Evolutionary conservation across 2,113 vertebrate species (phyloP).

Genomic region (Charadrius vociferus): DNA sequence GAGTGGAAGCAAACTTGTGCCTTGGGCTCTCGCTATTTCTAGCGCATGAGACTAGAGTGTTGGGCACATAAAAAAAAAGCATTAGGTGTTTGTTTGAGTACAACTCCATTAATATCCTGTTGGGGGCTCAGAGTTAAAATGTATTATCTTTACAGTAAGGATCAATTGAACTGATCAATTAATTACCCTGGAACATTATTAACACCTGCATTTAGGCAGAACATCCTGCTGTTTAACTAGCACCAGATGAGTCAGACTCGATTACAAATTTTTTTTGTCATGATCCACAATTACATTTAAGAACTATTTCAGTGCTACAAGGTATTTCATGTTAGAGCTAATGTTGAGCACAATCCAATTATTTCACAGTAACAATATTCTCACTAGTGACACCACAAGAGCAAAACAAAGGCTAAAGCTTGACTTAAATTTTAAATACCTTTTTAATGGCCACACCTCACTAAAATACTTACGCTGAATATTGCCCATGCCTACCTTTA

Average conservation of each 20-base stretch:
- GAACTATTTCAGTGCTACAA: neutral
- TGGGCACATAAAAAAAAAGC: neutral
- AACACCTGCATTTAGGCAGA: neutral
- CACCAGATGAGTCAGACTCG: neutral
- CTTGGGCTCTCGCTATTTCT: neutral
- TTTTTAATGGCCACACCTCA: neutral
- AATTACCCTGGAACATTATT: fast-evolving
- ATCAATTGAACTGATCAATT: neutral
- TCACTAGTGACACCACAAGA: neutral
- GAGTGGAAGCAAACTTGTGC: neutral
- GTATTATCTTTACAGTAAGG: neutral
- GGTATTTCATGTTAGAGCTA: neutral
- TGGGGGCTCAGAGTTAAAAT: neutral
- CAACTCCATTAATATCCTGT: fast-evolving
- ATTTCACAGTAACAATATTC: neutral
- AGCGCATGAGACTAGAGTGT: neutral
- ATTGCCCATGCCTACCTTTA: neutral
- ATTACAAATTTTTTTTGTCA: neutral
- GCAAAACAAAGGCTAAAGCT: conserved; percentile 5
- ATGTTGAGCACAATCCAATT: neutral
- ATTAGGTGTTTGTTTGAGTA: neutral
- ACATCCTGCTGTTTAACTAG: neutral
- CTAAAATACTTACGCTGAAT: neutral
- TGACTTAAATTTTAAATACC: conserved; percentile 44
- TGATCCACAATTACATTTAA: neutral